These are phyloP conservation scores for Natator depressus DNA, from an alignment of 2,113 vertebrate genomes.

Conservation along the genomic window DNA sequence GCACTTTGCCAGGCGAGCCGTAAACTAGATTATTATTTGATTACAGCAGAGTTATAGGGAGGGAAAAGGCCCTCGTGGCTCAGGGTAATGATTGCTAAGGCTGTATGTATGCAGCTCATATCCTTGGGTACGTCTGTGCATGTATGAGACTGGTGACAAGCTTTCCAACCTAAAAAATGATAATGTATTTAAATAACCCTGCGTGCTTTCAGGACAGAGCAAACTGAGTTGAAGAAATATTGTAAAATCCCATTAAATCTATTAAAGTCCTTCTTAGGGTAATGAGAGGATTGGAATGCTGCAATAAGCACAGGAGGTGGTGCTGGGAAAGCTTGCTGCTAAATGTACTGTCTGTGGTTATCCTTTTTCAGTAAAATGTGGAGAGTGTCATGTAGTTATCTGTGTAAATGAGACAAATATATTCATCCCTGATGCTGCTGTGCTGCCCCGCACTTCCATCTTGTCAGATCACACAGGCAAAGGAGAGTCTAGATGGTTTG, in stretches of 20 bases:
- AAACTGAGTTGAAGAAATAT: not conserved
- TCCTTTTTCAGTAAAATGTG: fast-evolving
- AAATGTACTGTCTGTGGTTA: not conserved
- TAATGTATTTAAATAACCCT: slow-evolving; percentile 18
- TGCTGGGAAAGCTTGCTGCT: not conserved
- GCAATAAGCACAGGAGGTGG: not conserved
- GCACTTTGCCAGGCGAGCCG: not conserved
- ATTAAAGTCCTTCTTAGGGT: not conserved
- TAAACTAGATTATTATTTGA: slow-evolving; percentile 25
- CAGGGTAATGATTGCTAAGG: not conserved
- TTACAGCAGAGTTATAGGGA: not conserved
- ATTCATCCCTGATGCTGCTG: fast-evolving
- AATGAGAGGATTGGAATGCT: not conserved
- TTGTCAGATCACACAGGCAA: not conserved
- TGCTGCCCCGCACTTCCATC: too few species aligned
- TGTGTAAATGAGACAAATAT: fast-evolving
- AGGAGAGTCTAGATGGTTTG: not conserved
- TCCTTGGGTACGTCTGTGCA: not conserved
- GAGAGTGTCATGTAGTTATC: fast-evolving
- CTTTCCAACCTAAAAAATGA: not conserved
- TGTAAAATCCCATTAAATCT: slow-evolving; percentile 9
- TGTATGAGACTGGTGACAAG: not conserved
- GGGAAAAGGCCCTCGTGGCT: not conserved
- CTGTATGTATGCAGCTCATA: not conserved
- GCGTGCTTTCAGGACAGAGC: not conserved